Conservation (phyloP, 1,140 invertebrate genomes). For the Gerris buenoi region DNA sequence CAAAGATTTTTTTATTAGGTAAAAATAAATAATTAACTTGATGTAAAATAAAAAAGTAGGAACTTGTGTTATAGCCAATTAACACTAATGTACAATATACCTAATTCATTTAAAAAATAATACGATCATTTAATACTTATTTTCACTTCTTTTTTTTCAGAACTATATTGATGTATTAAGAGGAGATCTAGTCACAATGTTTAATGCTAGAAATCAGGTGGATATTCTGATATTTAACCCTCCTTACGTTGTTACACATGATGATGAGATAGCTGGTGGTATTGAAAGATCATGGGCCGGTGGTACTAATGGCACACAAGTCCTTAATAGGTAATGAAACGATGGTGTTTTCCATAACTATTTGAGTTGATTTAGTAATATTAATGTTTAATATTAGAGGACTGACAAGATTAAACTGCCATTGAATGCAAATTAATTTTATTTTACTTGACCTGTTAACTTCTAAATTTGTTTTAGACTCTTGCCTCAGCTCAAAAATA, state of each 20-base stretch:
- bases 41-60: neutral
- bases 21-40: too few species aligned
- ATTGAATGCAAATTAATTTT: neutral
- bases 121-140: too few species aligned
- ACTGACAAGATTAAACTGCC: neutral
- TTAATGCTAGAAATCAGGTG: slow-evolving; percentile 34
- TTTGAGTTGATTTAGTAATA: neutral
- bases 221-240: slow-evolving; percentile 94
- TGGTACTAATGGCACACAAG: slow-evolving; percentile 55
- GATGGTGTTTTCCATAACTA: neutral
- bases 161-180: slow-evolving; percentile 42
- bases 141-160: neutral
- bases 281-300: slow-evolving; percentile 71
- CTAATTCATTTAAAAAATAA: too few species aligned
- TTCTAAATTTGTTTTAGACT: too few species aligned
- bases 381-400: neutral
- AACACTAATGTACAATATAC: too few species aligned
- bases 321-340: slow-evolving; percentile 46
- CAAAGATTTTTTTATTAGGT: too few species aligned
- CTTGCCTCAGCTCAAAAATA: slow-evolving; percentile 44
- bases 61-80: neutral
- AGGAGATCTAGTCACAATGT: slow-evolving; percentile 46
- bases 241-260: slow-evolving; percentile 84
- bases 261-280: slow-evolving; percentile 43
- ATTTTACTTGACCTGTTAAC: slow-evolving; percentile 37